These are phyloP conservation scores for Pteronura brasiliensis DNA, from an alignment of 2,113 vertebrate genomes.

Conservation along the genomic window DNA sequence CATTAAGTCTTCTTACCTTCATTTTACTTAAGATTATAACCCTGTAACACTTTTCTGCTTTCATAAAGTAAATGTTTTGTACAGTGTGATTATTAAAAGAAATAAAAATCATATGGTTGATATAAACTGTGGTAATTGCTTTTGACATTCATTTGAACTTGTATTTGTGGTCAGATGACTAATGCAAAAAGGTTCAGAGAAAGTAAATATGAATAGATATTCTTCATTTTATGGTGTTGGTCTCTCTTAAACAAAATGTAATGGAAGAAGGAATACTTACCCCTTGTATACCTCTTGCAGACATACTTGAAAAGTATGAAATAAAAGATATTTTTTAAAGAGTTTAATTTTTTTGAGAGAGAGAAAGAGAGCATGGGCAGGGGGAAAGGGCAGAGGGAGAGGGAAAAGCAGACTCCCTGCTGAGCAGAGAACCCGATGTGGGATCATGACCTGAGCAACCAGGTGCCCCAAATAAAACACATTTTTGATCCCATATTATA, in stretches of 20 bases:
- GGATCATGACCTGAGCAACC: too few relatives aligned
- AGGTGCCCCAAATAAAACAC: not conserved
- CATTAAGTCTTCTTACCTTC: not conserved
- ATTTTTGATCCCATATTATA: not conserved
- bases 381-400: too few relatives aligned
- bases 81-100: not conserved
- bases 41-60: not conserved
- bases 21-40: not conserved
- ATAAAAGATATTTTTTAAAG: not conserved
- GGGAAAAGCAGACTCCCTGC: too few relatives aligned
- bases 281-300: not conserved
- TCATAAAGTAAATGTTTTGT: not conserved
- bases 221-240: not conserved
- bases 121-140: not conserved
- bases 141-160: conserved; percentile 25
- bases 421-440: too few relatives aligned
- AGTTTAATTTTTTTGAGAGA: too few relatives aligned
- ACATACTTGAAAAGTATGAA: not conserved
- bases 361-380: too few relatives aligned
- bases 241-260: not conserved
- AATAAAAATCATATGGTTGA: not conserved
- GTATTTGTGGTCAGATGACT: not conserved
- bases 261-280: not conserved
- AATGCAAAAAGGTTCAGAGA: not conserved
- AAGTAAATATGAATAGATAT: not conserved